phyloP scores from a whole-genome alignment of 2,888 invertebrate genomes.

The Branchipolynoe longqiensis region DNA sequence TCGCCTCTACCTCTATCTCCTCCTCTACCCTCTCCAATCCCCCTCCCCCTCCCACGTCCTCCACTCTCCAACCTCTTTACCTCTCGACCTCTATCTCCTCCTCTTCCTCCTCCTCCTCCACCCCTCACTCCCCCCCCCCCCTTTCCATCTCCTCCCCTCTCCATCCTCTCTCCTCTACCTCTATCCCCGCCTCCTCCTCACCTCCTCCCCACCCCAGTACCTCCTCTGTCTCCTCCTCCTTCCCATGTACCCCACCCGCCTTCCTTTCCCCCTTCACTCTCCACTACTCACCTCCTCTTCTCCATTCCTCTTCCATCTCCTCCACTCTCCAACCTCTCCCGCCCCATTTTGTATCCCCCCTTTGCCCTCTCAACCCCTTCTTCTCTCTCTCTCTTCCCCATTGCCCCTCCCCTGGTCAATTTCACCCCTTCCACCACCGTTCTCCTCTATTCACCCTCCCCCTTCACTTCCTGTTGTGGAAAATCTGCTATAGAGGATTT shows the following conservation, averaged over 20 bases:
- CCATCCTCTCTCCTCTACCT: background rate
- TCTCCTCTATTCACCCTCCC: background rate
- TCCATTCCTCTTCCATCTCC: background rate
- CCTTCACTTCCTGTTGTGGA: background rate
- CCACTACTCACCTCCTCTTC: background rate
- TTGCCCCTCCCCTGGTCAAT: background rate
- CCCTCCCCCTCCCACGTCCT: background rate
- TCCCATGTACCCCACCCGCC: background rate
- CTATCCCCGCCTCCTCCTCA: background rate
- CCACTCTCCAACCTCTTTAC: background rate
- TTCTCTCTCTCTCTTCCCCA: background rate
- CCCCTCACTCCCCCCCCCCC: background rate
- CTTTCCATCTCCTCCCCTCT: background rate
- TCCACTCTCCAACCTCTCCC: background rate
- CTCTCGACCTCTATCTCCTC: background rate
- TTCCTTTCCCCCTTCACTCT: background rate
- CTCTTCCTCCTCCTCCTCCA: background rate
- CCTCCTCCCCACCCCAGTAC: background rate
- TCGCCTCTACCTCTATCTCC: background rate
- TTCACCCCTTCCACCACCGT: background rate
- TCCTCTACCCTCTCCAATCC: background rate
- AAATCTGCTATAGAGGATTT: too few relatives aligned
- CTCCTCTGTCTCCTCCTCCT: background rate
- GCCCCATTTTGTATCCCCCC: background rate
- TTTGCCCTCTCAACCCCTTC: background rate